Conservation (phyloP, 2,797 vertebrate species). For the Chloroceryle inda region DNA sequence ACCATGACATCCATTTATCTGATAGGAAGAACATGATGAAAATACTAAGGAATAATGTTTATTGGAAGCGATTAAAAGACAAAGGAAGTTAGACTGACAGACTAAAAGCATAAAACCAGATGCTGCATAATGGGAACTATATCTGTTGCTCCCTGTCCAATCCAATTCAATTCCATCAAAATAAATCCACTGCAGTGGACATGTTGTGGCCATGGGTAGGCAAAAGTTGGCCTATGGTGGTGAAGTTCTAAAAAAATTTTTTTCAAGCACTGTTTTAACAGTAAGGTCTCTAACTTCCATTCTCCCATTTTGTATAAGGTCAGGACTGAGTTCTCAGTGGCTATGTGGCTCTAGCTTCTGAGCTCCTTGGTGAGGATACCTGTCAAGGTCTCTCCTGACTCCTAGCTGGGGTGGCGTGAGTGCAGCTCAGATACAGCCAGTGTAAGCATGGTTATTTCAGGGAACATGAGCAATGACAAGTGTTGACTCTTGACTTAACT, state of each 20-base stretch:
- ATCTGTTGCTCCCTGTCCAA: not conserved
- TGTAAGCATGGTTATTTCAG: not conserved
- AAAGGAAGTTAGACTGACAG: not conserved
- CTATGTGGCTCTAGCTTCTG: not conserved
- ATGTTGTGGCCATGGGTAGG: not conserved
- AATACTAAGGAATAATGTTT: not conserved
- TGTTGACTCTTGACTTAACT: not conserved
- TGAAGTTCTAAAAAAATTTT: not conserved
- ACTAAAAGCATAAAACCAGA: slow-evolving; percentile 25
- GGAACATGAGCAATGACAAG: not conserved
- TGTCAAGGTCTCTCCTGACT: not conserved
- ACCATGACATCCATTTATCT: not conserved
- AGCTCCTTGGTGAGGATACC: not conserved
- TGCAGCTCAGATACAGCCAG: not conserved
- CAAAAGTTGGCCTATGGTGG: accelerated
- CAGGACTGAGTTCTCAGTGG: not conserved
- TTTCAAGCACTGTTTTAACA: not conserved
- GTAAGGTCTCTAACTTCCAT: not conserved
- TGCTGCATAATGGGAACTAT: accelerated
- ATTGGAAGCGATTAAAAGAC: slow-evolving; percentile 5
- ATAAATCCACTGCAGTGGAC: not conserved
- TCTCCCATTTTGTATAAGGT: not conserved
- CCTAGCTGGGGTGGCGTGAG: not conserved
- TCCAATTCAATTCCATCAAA: not conserved
- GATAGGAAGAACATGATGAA: slow-evolving; percentile 5